Evolutionary conservation across 2,797 vertebrate species (phyloP).

Genomic region (Sebastes cheni): DNA sequence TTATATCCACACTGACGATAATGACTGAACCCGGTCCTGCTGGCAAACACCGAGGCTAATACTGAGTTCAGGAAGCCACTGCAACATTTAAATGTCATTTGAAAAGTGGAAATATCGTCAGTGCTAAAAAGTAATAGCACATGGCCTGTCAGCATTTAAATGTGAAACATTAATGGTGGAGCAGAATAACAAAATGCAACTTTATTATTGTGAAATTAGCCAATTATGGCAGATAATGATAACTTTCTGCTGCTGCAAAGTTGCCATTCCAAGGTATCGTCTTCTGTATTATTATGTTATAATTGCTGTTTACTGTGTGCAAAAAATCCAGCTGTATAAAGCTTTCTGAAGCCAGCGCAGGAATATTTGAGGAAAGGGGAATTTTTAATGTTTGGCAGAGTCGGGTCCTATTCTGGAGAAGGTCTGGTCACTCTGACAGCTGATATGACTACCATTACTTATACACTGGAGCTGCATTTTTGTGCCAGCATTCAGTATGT

Average conservation of each 20-base stretch:
- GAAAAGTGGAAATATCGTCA: slow-evolving; percentile 28
- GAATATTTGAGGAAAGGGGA: neutral
- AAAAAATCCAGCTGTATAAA: slow-evolving; percentile 2
- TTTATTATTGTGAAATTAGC: slow-evolving; percentile 26
- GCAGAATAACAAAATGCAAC: slow-evolving; percentile 19
- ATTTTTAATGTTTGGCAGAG: neutral
- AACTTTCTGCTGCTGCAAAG: slow-evolving; percentile 5
- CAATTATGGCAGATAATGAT: slow-evolving; percentile 3
- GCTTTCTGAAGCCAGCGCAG: neutral
- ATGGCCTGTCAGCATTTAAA: slow-evolving; percentile 14
- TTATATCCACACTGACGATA: slow-evolving; percentile 32
- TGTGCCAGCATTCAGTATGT: neutral
- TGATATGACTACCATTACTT: slow-evolving; percentile 2
- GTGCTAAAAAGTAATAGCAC: slow-evolving; percentile 27
- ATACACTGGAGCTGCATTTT: neutral
- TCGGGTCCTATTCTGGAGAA: slow-evolving; percentile 2
- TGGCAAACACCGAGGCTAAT: slow-evolving; percentile 37
- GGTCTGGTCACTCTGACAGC: neutral
- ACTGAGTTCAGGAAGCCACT: slow-evolving; percentile 33
- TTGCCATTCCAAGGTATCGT: slow-evolving; percentile 1
- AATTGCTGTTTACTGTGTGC: slow-evolving; percentile 5
- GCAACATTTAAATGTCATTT: slow-evolving; percentile 69
- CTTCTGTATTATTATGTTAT: neutral
- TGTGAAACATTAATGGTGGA: slow-evolving; percentile 14
- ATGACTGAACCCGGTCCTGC: slow-evolving; percentile 30